These are phyloP conservation scores for Anisognathus igniventris DNA, from an alignment of 2,797 vertebrate species.

Conservation along the genomic window DNA sequence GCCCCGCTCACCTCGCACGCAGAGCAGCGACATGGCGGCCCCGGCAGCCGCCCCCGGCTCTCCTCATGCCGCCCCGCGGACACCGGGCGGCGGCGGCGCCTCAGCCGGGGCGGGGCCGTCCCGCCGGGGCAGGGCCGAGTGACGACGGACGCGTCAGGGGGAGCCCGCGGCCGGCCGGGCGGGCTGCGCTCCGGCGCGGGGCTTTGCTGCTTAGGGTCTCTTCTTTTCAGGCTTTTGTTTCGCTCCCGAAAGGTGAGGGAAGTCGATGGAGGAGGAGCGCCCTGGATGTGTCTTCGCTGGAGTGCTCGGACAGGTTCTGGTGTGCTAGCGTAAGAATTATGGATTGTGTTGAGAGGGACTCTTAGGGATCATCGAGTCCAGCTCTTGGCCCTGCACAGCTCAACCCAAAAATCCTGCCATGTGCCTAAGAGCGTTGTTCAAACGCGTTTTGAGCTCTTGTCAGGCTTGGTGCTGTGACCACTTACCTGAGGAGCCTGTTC, in stretches of 20 bases:
- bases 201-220: rapidly evolving
- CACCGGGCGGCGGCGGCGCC: neutral
- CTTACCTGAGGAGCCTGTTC: neutral
- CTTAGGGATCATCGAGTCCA: neutral
- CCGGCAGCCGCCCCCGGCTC: neutral
- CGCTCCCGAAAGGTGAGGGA: neutral
- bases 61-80: constrained; percentile 26
- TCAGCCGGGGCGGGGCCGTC: neutral
- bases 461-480: neutral
- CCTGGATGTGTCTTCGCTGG: neutral
- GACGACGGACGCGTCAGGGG: neutral
- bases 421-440: neutral
- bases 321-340: rapidly evolving
- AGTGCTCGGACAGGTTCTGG: neutral
- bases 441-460: too few relatives aligned
- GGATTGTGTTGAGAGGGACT: neutral
- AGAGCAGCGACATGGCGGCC: constrained; percentile 40
- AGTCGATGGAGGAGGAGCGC: rapidly evolving
- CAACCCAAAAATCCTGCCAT: neutral
- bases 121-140: neutral
- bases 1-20: constrained; percentile 37
- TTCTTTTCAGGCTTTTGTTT: neutral
- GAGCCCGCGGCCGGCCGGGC: neutral
- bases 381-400: too few relatives aligned
- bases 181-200: rapidly evolving